Conservation (phyloP, 2,888 invertebrate species). For the Latrodectus elegans region DNA sequence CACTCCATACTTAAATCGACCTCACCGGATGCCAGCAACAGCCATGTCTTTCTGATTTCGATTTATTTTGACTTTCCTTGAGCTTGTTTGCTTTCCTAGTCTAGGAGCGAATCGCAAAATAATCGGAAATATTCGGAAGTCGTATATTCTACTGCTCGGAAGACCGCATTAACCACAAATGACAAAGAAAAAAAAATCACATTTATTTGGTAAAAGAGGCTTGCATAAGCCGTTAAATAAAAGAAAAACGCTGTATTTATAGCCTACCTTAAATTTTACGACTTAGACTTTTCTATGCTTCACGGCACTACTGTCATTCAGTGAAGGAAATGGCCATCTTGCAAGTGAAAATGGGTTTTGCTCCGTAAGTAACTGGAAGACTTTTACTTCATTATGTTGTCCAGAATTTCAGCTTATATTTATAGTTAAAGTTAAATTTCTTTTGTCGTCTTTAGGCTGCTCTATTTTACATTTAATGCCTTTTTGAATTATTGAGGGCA, state of each 20-base stretch:
- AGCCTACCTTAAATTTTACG: slow-evolving; percentile 63
- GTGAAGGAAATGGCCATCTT: slow-evolving; percentile 59
- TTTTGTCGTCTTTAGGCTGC: slow-evolving; percentile 1
- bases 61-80: neutral
- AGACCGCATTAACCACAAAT: slow-evolving; percentile 23
- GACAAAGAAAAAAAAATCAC: slow-evolving; percentile 37
- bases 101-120: slow-evolving; percentile 16
- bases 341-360: slow-evolving; percentile 59
- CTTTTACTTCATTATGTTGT: slow-evolving; percentile 45
- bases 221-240: slow-evolving; percentile 62
- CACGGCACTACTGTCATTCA: slow-evolving; percentile 49
- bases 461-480: slow-evolving; percentile 3
- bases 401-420: slow-evolving; percentile 16
- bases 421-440: slow-evolving; percentile 43
- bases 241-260: slow-evolving; percentile 62
- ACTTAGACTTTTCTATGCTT: slow-evolving; percentile 49
- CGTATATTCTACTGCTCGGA: slow-evolving; percentile 20
- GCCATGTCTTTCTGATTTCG: neutral
- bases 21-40: neutral
- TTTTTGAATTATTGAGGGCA: neutral
- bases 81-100: neutral
- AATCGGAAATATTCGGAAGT: slow-evolving; percentile 27
- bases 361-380: slow-evolving; percentile 32
- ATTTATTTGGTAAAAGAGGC: slow-evolving; percentile 42
- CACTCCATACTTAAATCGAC: neutral